A percentile compares a stretch with the other conserved stretches of the same genome.
phyloP scores from a whole-genome alignment of 2,113 vertebrate species.

The Pteronura brasiliensis region DNA sequence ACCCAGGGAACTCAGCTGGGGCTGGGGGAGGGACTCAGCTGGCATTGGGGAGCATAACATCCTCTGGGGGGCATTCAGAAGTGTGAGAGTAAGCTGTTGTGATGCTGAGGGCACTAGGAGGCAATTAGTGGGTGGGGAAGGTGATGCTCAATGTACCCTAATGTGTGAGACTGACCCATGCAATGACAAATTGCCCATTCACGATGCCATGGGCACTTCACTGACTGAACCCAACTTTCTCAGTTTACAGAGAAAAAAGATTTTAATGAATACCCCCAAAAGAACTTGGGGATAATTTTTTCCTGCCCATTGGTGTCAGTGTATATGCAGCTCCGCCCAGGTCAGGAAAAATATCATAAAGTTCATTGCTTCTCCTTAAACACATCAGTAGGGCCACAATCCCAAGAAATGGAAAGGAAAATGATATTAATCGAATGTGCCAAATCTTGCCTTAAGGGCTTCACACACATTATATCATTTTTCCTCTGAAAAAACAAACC shows the following conservation, averaged over 20 bases:
- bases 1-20: background rate
- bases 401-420: background rate
- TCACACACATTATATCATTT: background rate
- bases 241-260: constrained; percentile 5
- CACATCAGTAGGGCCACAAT: background rate
- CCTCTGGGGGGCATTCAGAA: background rate
- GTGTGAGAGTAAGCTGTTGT: background rate
- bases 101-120: background rate
- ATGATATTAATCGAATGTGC: background rate
- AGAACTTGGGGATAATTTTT: background rate
- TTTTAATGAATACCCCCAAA: background rate
- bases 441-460: background rate
- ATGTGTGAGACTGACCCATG: background rate
- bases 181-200: background rate
- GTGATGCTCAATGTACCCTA: background rate
- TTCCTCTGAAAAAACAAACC: background rate
- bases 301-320: background rate
- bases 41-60: accelerated
- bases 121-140: background rate
- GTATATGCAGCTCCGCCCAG: background rate
- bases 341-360: background rate
- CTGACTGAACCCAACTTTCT: background rate
- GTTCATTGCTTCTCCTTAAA: background rate
- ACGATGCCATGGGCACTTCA: background rate
- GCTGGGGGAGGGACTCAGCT: background rate